These are phyloP conservation scores for Pogonus chalceus DNA, from an alignment of 1,140 invertebrate genomes.

Conservation along the genomic window DNA sequence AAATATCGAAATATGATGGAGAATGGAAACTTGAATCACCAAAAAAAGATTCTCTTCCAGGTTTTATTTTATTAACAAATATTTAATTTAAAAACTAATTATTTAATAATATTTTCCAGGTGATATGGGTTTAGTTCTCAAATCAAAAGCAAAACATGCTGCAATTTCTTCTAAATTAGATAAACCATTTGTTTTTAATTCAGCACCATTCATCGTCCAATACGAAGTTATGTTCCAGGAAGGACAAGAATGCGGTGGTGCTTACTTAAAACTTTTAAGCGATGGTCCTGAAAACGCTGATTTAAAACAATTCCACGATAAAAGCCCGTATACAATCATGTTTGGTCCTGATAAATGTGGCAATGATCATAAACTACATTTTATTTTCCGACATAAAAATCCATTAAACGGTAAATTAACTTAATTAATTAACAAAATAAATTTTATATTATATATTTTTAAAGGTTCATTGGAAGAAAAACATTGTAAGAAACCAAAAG, in stretches of 20 bases:
- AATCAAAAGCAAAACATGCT: conserved; percentile 92
- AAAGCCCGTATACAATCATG: conserved; percentile 97
- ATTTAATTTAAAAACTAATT: too few relatives aligned
- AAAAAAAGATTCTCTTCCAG: conserved; percentile 60
- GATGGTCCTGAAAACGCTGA: conserved; percentile 54
- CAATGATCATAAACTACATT: conserved; percentile 91
- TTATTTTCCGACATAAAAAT: conserved; percentile 95
- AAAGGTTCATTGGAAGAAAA: conserved; percentile 83
- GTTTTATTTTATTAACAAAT: too few relatives aligned
- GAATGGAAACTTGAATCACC: conserved; percentile 69
- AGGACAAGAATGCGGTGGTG: conserved; percentile 97
- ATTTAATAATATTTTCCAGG: conserved; percentile 68
- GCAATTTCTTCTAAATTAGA: conserved; percentile 79
- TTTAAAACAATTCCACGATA: conserved; percentile 82
- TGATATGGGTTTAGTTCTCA: conserved; percentile 83
- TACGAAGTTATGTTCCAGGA: conserved; percentile 87
- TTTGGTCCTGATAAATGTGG: conserved; percentile 99
- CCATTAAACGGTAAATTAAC: conserved; percentile 64
- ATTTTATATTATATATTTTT: conserved; percentile 20
- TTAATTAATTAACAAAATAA: background rate
- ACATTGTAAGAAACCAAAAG: conserved; percentile 82
- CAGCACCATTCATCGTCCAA: conserved; percentile 86
- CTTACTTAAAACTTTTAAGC: conserved; percentile 89
- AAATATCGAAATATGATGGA: conserved; percentile 93
- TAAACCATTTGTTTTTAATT: conserved; percentile 75